These are phyloP conservation scores for Cephus rjabovi DNA, from an alignment of 2,888 invertebrate species.

Conservation along the genomic window DNA sequence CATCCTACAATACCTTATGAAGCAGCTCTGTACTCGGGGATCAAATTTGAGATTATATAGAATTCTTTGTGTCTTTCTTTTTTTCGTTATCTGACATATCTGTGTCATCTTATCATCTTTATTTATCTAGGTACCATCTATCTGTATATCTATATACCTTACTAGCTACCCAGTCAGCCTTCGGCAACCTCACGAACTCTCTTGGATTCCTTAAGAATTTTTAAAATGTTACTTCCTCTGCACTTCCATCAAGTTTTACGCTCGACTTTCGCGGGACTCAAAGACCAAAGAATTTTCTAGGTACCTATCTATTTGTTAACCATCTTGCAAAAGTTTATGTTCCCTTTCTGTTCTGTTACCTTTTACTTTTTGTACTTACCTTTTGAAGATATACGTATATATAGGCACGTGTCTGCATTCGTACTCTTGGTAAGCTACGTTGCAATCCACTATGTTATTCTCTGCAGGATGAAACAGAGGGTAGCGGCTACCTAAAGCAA, in stretches of 20 bases:
- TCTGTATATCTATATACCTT: not conserved
- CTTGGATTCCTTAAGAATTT: not conserved
- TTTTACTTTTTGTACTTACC: not conserved
- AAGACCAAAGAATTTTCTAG: not conserved
- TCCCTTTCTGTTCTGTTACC: not conserved
- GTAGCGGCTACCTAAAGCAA: not conserved
- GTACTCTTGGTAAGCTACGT: not conserved
- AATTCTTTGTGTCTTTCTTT: not conserved
- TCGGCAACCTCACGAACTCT: not conserved
- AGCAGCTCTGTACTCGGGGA: not conserved
- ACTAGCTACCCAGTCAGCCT: not conserved
- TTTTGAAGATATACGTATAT: not conserved
- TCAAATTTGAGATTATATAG: not conserved
- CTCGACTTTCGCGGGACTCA: not conserved
- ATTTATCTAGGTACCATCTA: not conserved
- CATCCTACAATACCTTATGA: not conserved
- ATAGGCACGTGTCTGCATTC: not conserved
- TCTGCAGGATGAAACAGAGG: not conserved
- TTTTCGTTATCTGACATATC: not conserved
- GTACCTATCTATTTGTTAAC: not conserved
- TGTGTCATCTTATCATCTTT: not conserved
- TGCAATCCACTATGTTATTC: not conserved
- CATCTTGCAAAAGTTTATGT: not conserved
- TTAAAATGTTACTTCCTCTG: not conserved
- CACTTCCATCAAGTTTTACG: not conserved